phyloP scores from a whole-genome alignment of 2,888 invertebrate genomes.

The Emesis furor region DNA sequence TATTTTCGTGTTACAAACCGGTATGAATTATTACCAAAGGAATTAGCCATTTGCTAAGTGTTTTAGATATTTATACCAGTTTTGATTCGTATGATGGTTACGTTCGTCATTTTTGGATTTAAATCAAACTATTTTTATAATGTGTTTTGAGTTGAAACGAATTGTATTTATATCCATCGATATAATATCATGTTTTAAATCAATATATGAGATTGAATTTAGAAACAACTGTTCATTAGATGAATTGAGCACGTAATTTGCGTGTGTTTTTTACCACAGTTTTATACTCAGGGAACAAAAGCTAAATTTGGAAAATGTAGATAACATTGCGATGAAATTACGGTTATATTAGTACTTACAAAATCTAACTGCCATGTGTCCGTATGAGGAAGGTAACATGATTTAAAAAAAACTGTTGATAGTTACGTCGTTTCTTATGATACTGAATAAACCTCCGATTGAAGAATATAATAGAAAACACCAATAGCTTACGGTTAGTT shows the following conservation, averaged over 20 bases:
- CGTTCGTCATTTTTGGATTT: slow-evolving; percentile 70
- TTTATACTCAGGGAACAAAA: slow-evolving; percentile 85
- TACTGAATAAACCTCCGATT: slow-evolving; percentile 80
- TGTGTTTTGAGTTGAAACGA: slow-evolving; percentile 78
- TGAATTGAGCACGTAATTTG: slow-evolving; percentile 79
- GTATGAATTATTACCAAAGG: slow-evolving; percentile 90
- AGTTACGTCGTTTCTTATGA: slow-evolving; percentile 82
- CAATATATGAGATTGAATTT: slow-evolving; percentile 78
- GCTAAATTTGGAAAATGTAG: slow-evolving; percentile 74
- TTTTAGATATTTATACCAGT: slow-evolving; percentile 85
- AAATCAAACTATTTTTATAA: slow-evolving; percentile 80
- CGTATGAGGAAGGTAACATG: slow-evolving; percentile 72
- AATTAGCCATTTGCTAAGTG: slow-evolving; percentile 88
- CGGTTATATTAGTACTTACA: slow-evolving; percentile 65
- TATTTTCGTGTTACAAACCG: slow-evolving; percentile 87
- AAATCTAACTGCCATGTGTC: slow-evolving; percentile 58
- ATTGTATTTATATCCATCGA: slow-evolving; percentile 76
- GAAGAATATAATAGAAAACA: slow-evolving; percentile 84
- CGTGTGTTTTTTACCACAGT: slow-evolving; percentile 79
- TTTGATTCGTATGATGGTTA: slow-evolving; percentile 78
- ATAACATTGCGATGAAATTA: slow-evolving; percentile 11
- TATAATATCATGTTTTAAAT: slow-evolving; percentile 64
- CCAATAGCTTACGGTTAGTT: slow-evolving; percentile 88
- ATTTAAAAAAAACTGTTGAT: slow-evolving; percentile 69
- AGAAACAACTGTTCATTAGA: slow-evolving; percentile 83